Evolutionary conservation across 2,888 invertebrate species (phyloP).

Genomic region (Diaprepes abbreviatus): DNA sequence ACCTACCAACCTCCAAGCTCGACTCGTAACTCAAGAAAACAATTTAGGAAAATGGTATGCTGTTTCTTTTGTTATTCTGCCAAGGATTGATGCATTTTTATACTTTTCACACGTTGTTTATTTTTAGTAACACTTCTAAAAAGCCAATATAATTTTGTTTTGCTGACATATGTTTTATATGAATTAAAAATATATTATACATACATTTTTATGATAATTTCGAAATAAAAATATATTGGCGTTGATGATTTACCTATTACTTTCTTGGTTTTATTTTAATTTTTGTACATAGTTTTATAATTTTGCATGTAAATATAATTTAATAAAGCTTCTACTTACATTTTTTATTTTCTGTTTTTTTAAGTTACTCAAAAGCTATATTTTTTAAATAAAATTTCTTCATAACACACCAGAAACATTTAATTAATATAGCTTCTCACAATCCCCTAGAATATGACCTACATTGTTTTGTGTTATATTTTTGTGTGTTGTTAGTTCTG

Average conservation of each 20-base stretch:
- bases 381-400: neutral
- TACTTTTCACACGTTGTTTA: slow-evolving; percentile 12
- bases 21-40: slow-evolving; percentile 73
- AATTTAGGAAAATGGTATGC: slow-evolving; percentile 66
- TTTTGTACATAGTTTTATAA: slow-evolving; percentile 41
- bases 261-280: slow-evolving; percentile 35
- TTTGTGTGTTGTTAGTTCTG: slow-evolving; percentile 1
- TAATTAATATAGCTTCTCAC: slow-evolving; percentile 2
- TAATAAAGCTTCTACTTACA: slow-evolving; percentile 55
- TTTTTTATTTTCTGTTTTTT: slow-evolving; percentile 53
- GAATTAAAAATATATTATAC: no score
- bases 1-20: slow-evolving; percentile 72
- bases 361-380: neutral
- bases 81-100: slow-evolving; percentile 28
- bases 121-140: slow-evolving; percentile 50
- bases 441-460: neutral
- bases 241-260: slow-evolving; percentile 44
- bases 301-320: slow-evolving; percentile 56
- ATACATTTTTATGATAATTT: no score
- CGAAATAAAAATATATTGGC: slow-evolving; percentile 1
- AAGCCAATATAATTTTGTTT: slow-evolving; percentile 4
- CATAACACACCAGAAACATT: no score
- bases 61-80: slow-evolving; percentile 14
- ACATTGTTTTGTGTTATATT: neutral
- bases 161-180: no score